Conservation (phyloP, 2,888 invertebrate species). For the Acanthosepion pharaonis region DNA sequence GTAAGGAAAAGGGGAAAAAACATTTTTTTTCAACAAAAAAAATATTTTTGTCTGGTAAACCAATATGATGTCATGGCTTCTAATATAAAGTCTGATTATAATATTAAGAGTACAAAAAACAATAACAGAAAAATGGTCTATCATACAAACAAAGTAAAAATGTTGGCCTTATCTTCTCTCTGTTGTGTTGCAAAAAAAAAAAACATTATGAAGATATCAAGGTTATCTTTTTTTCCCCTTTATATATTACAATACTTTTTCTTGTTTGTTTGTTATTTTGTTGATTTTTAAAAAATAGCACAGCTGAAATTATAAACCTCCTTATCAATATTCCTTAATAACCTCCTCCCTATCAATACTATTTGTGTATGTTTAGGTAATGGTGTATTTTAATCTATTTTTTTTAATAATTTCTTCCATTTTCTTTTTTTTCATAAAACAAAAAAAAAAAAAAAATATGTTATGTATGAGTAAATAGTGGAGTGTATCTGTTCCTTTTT, state of each 20-base stretch:
- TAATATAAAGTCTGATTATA: neutral
- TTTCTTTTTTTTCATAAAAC: neutral
- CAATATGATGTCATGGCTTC: neutral
- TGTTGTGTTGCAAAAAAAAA: neutral
- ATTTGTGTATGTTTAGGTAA: neutral
- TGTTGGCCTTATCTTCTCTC: neutral
- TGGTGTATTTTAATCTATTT: neutral
- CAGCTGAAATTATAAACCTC: neutral
- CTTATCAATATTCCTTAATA: no score
- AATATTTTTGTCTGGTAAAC: neutral
- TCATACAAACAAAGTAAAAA: neutral
- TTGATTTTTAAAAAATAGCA: neutral
- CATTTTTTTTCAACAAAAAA: neutral
- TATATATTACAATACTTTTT: neutral
- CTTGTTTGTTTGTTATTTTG: neutral
- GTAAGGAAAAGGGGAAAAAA: neutral
- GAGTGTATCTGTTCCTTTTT: neutral
- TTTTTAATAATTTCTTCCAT: neutral
- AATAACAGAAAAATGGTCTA: neutral
- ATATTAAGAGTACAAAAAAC: neutral
- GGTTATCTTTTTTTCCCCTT: neutral
- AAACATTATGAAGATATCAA: no score
- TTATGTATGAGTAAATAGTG: neutral
- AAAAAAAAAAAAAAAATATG: neutral
- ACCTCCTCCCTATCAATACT: neutral